A percentile compares a stretch with the other conserved stretches of the same genome.
Conservation (phyloP, 2,113 vertebrate genomes). For the Pterocles gutturalis region DNA sequence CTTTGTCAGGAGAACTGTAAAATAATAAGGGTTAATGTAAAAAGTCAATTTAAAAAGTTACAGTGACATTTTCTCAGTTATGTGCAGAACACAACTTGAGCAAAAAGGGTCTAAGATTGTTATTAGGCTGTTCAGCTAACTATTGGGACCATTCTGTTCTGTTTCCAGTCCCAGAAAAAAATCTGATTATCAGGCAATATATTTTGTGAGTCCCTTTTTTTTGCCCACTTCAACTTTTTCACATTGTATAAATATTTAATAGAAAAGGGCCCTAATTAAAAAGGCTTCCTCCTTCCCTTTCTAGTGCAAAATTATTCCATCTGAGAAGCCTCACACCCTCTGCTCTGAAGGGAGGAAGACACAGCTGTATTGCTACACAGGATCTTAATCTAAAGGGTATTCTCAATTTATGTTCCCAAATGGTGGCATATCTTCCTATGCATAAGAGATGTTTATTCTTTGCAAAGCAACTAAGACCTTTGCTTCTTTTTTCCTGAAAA, state of each 20-base stretch:
- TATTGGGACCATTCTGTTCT: not conserved
- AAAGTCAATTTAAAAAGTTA: not conserved
- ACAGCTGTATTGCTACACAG: not conserved
- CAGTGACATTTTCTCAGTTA: not conserved
- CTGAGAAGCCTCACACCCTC: not conserved
- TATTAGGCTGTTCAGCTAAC: not conserved
- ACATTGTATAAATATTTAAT: not conserved
- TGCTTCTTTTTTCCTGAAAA: not conserved
- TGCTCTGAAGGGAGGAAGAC: not conserved
- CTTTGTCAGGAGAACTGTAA: not conserved
- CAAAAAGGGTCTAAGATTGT: not conserved
- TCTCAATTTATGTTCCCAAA: not conserved
- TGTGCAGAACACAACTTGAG: not conserved
- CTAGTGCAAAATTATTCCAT: not conserved
- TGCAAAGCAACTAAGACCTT: not conserved
- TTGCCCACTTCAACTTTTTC: not conserved
- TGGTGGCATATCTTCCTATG: not conserved
- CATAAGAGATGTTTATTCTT: not conserved
- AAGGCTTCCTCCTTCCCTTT: not conserved
- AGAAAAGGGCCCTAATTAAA: not conserved
- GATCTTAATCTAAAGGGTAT: not conserved
- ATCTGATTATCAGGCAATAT: not conserved
- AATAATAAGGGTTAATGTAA: not conserved
- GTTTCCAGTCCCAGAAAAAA: not conserved
- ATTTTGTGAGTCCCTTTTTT: not conserved